Evolutionary conservation across 1,140 invertebrate species (phyloP), one percentile per base, ranked within the genome.

Genomic region (Batillaria attramentaria): DNA sequence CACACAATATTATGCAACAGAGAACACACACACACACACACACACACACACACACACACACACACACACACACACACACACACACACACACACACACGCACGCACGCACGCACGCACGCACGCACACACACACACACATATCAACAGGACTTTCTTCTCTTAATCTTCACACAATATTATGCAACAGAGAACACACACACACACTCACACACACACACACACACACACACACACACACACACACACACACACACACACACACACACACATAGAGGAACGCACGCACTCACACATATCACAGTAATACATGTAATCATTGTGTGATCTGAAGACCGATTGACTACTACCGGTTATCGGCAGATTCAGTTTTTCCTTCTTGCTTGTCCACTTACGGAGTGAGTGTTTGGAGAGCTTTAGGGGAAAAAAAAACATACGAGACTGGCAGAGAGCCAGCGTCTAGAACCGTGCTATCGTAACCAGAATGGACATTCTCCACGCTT

Each of bases 31-130:
- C 57, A 62, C 57, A 62, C 57, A 62, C 57, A 62, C 57, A 62
- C 57, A 28, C 57, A 62, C 57, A 28, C 57, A 37, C 62, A 66
- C 62, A 66, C 62, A 37, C 62, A 66, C 62, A 4, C 62, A 66
- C 62, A 37, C 62, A 37, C 62, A 37, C 62, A 66, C 62, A 66
- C 62, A 66, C 62, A 66, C 62, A 66, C 62, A 66, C 62, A 66
- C 62, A 66, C 62, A 66, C 62, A 66, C 62, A 66, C 62, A 66
- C 62, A 66, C 62, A 66, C 62, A 66, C 62, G 39, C 62, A 66
- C 62, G 39, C 62, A 37, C 10, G 39, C 62, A 66, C 62, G 5
- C 62, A 66, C 31, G 1, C 10, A 66, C 62, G 33, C 62, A 37
- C 62, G 33, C 62, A 66, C 31, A 66, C 31, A 28, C 62, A 66